phyloP scores from a whole-genome alignment of 1,140 invertebrate genomes.

The Ostrea denselamellosa region DNA sequence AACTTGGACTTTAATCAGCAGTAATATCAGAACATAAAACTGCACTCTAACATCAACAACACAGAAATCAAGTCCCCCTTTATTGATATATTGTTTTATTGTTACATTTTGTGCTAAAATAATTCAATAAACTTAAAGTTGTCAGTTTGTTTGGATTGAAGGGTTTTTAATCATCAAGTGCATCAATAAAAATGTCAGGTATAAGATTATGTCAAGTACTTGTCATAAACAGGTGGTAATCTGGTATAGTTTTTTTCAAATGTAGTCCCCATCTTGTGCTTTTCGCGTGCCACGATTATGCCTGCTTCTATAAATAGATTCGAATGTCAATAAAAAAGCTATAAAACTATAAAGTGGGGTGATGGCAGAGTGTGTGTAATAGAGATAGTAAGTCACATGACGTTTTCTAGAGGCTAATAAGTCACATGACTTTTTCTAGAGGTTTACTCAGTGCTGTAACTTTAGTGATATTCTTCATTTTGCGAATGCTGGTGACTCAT shows the following conservation, averaged over 20 bases:
- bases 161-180: not conserved
- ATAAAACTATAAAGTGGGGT: not conserved
- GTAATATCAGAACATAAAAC: conserved; percentile 11
- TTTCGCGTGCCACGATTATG: conserved; percentile 6
- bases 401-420: too few relatives aligned
- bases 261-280: not conserved
- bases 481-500: too few relatives aligned
- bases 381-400: not conserved
- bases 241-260: not conserved
- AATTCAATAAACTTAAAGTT: not conserved
- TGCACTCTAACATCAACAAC: not conserved
- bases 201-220: not conserved
- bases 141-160: not conserved
- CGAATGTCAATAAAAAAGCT: not conserved
- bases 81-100: not conserved
- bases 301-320: not conserved
- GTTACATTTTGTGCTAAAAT: conserved; percentile 14
- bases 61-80: not conserved
- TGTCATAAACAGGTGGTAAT: not conserved
- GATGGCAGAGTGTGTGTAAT: not conserved
- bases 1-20: not conserved
- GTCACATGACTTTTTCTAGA: too few relatives aligned
- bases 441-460: too few relatives aligned
- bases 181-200: conserved; percentile 12
- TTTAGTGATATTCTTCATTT: too few relatives aligned